Conservation (phyloP, 2,113 vertebrate species). For the Myotis lucifugus region DNA sequence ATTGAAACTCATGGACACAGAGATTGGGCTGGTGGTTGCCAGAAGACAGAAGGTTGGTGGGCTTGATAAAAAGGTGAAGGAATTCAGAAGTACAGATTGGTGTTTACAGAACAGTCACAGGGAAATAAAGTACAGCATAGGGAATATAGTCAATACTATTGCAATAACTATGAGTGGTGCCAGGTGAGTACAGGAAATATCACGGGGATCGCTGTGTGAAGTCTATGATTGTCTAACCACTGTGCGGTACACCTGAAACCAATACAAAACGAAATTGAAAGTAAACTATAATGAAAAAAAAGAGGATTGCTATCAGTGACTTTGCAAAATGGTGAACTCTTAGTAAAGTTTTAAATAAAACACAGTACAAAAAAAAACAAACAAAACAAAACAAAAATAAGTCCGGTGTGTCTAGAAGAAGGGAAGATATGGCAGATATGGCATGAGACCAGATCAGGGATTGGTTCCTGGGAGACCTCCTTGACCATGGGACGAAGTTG, state of each 20-base stretch:
- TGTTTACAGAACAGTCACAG: background rate
- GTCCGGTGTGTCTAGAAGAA: background rate
- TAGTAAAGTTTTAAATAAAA: background rate
- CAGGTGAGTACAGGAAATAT: background rate
- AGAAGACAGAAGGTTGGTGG: background rate
- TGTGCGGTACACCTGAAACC: background rate
- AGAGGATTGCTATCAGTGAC: background rate
- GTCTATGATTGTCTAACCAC: background rate
- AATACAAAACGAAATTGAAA: background rate
- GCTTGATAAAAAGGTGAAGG: background rate
- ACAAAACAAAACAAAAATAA: background rate
- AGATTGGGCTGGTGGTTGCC: background rate
- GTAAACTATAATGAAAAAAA: background rate
- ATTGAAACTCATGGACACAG: background rate
- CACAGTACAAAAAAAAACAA: background rate
- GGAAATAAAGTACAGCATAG: background rate
- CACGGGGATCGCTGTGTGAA: background rate
- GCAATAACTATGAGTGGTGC: background rate
- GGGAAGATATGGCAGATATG: background rate
- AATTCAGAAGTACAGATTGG: background rate
- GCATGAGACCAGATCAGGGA: accelerated
- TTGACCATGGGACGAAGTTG: background rate
- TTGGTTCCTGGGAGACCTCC: background rate
- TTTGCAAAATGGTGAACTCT: background rate
- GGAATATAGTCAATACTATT: background rate